Percentiles rank a stretch among this genome's conserved stretches.
Evolutionary conservation across 2,888 invertebrate species (phyloP).

Genomic region (Eupithecia insigniata): DNA sequence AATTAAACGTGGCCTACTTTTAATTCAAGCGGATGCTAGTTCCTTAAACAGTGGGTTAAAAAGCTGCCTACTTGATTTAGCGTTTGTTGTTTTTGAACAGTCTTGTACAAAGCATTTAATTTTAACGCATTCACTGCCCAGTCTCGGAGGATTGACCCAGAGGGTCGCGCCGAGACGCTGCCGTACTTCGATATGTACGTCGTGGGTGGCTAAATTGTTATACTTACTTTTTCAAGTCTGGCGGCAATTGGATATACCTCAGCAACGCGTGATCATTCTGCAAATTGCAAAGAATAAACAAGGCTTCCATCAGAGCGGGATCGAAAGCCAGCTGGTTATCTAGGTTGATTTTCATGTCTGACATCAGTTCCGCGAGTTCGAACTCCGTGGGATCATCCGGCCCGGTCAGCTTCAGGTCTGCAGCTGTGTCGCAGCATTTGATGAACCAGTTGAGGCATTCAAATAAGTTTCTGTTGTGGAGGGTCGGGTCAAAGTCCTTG

Average conservation of each 20-base stretch:
- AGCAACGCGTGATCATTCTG: conserved; percentile 83
- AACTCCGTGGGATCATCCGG: not conserved
- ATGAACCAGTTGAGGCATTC: conserved; percentile 89
- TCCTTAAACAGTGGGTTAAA: too few species aligned
- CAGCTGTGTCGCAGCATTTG: conserved; percentile 81
- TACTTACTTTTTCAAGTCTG: conserved; percentile 74
- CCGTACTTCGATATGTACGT: not conserved
- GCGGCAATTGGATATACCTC: conserved; percentile 77
- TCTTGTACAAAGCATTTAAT: too few species aligned
- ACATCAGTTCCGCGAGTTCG: conserved; percentile 28
- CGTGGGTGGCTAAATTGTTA: not conserved
- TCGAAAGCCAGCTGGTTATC: conserved; percentile 54
- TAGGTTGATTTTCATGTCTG: conserved; percentile 38
- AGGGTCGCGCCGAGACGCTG: not conserved
- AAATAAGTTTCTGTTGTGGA: conserved; percentile 88
- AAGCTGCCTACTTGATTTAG: too few species aligned
- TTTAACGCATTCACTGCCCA: too few species aligned
- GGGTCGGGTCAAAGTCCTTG: conserved; percentile 86
- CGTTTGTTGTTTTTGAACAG: too few species aligned
- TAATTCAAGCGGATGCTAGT: too few species aligned
- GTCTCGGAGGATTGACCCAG: too few species aligned
- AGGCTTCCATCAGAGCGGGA: conserved; percentile 85
- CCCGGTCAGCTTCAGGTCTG: conserved; percentile 40
- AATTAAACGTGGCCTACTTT: too few species aligned
- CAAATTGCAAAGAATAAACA: conserved; percentile 88